A percentile compares a stretch with the other conserved stretches of the same genome.
Conservation (phyloP, 2,888 invertebrate species). For the Trichacis sp. region DNA sequence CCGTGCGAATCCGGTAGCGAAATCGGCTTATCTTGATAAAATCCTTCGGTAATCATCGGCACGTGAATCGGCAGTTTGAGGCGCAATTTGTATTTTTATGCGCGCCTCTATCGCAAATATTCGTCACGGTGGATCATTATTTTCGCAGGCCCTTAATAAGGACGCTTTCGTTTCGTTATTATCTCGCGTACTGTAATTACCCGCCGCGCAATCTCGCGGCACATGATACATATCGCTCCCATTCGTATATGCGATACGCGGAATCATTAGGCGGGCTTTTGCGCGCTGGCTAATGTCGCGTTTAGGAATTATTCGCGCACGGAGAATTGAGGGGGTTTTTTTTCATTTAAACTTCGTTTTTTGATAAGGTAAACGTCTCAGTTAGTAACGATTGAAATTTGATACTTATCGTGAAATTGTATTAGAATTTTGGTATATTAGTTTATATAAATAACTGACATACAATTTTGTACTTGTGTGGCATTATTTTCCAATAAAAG, state of each 20-base stretch:
- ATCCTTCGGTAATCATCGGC: slow-evolving; percentile 34
- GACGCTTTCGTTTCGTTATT: slow-evolving; percentile 41
- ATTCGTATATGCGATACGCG: slow-evolving; percentile 44
- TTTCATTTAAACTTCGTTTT: too few species aligned
- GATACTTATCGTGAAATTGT: too few species aligned
- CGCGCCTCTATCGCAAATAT: slow-evolving; percentile 30
- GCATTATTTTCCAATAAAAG: too few species aligned
- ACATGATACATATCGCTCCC: slow-evolving; percentile 53
- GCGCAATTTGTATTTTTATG: slow-evolving; percentile 34
- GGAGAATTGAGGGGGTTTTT: too few species aligned
- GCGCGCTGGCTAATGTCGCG: too few species aligned
- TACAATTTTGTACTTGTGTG: too few species aligned
- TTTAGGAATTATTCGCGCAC: too few species aligned
- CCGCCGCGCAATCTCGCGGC: slow-evolving; percentile 31
- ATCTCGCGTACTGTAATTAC: slow-evolving; percentile 36
- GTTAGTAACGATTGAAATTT: too few species aligned
- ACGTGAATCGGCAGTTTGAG: slow-evolving; percentile 42
- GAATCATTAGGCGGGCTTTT: slow-evolving; percentile 1
- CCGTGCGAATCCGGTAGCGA: slow-evolving; percentile 7
- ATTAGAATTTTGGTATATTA: too few species aligned
- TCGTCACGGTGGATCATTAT: slow-evolving; percentile 39
- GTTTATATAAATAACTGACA: too few species aligned
- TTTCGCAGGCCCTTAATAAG: slow-evolving; percentile 38
- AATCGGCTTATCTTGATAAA: slow-evolving; percentile 36
- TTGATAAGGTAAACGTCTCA: too few species aligned